These are phyloP conservation scores for Drosophila ustulata DNA, from an alignment of 2,888 invertebrate genomes.

Conservation along the genomic window DNA sequence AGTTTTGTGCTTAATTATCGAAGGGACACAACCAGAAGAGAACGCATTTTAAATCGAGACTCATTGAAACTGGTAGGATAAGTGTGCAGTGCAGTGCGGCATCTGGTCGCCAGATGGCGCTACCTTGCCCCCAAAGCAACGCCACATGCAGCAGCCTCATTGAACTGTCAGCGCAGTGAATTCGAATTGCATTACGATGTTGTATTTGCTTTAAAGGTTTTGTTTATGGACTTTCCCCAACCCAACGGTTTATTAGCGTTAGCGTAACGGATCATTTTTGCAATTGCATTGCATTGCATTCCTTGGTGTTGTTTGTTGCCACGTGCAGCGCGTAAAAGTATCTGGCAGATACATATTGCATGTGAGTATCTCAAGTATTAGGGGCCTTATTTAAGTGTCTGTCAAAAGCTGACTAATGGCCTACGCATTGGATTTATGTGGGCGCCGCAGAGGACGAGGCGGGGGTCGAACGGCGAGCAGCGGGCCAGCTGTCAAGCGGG, in stretches of 20 bases:
- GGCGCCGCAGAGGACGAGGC: conserved; percentile 28
- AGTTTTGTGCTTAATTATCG: conserved; percentile 36
- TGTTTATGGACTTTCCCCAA: conserved; percentile 34
- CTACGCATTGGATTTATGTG: conserved; percentile 69
- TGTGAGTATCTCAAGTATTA: conserved; percentile 7
- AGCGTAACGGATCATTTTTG: conserved; percentile 9
- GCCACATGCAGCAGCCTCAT: conserved; percentile 38
- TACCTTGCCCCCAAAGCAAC: conserved; percentile 37
- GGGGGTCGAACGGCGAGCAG: conserved; percentile 5
- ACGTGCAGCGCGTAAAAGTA: conserved; percentile 15
- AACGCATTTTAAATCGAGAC: conserved; percentile 1
- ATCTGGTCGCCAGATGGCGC: conserved; percentile 74
- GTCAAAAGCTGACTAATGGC: conserved; percentile 71
- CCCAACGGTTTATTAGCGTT: conserved; percentile 32
- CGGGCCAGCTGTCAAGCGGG: conserved; percentile 64
- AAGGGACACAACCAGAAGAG: conserved; percentile 2
- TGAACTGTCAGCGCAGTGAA: conserved; percentile 46
- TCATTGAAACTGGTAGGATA: conserved; percentile 21
- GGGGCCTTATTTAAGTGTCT: conserved; percentile 58
- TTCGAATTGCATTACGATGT: conserved; percentile 28
- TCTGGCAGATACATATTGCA: conserved; percentile 27
- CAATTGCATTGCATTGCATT: conserved; percentile 15
- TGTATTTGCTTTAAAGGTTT: conserved; percentile 32
- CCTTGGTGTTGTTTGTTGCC: neutral
- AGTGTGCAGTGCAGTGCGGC: conserved; percentile 25